Base-by-base conservation (phyloP, 1,140 invertebrate genomes). In the Heliconius eleuchia region DNA sequence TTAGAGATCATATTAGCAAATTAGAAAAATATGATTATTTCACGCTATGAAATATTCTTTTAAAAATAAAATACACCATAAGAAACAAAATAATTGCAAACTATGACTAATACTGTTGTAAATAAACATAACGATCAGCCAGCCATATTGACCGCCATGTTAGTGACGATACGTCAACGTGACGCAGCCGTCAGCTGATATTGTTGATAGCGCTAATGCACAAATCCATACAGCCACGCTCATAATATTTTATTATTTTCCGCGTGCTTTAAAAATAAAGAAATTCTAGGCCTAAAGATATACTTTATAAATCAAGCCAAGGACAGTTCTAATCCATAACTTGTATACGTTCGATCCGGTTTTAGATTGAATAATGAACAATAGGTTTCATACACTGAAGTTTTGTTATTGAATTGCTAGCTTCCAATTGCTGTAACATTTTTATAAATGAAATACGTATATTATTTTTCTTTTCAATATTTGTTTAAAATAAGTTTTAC, bases 171-270 rank as follows among this genome's bases (percentile, higher is more conserved):
- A 88, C 87, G 88, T 91, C 89, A 92, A 88, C 70, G 78, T 91
- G 91, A 92, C 90, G 91, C 86, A 73, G 57, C 73, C 82, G 85
- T 92, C 91, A 93, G 91, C 91, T 93, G 91, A 93, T 87, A 79
- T 80, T 77, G 60, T 82, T 80, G 79, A 84, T 90, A 88, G 80
- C 79, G 73, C 84, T 85, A 80, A 70, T 78, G 77, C 77, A 80
- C 80, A 60, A 78, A 46, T 57, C 80, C 73, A 76, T 80, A 80
- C 77, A 80, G 74, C 73, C 77, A 74, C 71, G 80, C 78, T 80
- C 79, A 84, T 84, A 81, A 77, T 81, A 72, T 82, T 82, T 81
- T 80, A 79, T 79, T 81, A 77, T 81, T 84, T 83, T 84, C 81
- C 76, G 75, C 72, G 74, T 86, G 0, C 16, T 76, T 85, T 73